These are phyloP conservation scores for Drosophila setifemur DNA, from an alignment of 1,140 invertebrate species.

Conservation along the genomic window DNA sequence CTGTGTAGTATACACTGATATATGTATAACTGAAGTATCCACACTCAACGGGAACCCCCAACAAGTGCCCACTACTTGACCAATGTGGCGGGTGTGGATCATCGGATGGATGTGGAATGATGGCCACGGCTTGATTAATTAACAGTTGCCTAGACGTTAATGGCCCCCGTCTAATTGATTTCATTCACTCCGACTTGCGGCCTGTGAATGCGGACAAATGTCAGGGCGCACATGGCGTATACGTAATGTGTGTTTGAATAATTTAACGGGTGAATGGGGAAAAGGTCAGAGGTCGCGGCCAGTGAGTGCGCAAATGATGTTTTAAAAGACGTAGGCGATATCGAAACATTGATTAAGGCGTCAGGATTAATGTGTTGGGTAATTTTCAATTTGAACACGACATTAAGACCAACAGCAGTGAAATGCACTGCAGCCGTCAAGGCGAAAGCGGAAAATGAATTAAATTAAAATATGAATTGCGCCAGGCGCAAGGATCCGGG, in stretches of 20 bases:
- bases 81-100: conserved; percentile 23
- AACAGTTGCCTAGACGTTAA: conserved; percentile 27
- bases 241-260: conserved; percentile 34
- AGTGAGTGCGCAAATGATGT: neutral
- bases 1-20: neutral
- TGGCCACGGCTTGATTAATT: conserved; percentile 43
- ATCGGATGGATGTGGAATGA: neutral
- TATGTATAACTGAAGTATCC: neutral
- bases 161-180: conserved; percentile 37
- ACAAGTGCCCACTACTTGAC: neutral
- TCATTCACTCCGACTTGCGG: conserved; percentile 8
- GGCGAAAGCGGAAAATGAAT: conserved; percentile 23
- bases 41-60: neutral
- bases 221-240: conserved; percentile 14
- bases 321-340: neutral
- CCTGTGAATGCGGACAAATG: conserved; percentile 35
- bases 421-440: conserved; percentile 5
- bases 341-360: conserved; percentile 11
- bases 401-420: neutral
- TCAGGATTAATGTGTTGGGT: conserved; percentile 12
- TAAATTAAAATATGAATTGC: conserved; percentile 56
- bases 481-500: conserved; percentile 1
- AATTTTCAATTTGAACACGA: conserved; percentile 23
- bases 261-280: conserved; percentile 3
- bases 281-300: conserved; percentile 21